These are phyloP conservation scores for Rhopilema esculentum DNA, from an alignment of 30 jellyfish, hydroid and myxozoan genomes.

Conservation along the genomic window DNA sequence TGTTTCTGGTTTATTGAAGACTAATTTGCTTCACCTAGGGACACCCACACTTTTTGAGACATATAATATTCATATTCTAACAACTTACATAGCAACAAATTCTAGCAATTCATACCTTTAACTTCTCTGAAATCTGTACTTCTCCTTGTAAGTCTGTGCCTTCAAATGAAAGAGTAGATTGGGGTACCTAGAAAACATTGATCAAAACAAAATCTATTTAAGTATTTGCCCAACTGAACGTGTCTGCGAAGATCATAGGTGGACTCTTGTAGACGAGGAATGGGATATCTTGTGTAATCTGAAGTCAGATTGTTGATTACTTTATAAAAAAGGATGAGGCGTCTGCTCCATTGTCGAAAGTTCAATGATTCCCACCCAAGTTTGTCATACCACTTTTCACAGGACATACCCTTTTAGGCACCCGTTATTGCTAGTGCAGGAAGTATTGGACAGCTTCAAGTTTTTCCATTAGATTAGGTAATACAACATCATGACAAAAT, in stretches of 20 bases:
- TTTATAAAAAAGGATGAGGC: too few relatives aligned
- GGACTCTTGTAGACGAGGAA: too few relatives aligned
- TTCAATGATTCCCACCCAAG: slow-evolving; percentile 47
- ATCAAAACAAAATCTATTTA: too few relatives aligned
- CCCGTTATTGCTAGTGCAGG: slow-evolving; percentile 29
- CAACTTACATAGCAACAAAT: background rate
- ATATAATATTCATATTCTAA: background rate
- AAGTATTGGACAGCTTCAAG: slow-evolving; percentile 52
- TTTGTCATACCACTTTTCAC: slow-evolving; percentile 33
- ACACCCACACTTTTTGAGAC: too few relatives aligned
- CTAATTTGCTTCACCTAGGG: too few relatives aligned
- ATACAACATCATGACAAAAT: slow-evolving; percentile 6
- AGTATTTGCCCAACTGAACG: too few relatives aligned
- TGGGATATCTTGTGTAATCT: too few relatives aligned
- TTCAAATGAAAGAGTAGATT: slow-evolving; percentile 72
- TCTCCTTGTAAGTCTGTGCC: slow-evolving; percentile 46
- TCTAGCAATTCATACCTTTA: slow-evolving; percentile 35
- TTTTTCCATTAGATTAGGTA: too few relatives aligned
- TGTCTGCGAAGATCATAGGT: slow-evolving; percentile 25
- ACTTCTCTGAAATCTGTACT: slow-evolving; percentile 43
- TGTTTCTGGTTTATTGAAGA: too few relatives aligned
- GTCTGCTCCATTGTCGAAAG: too few relatives aligned
- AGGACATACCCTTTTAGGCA: slow-evolving; percentile 34
- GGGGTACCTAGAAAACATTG: slow-evolving; percentile 46
- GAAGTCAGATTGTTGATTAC: too few relatives aligned